Base-by-base conservation (phyloP, 2,888 invertebrate genomes). In the Ornithoptera alexandrae region DNA sequence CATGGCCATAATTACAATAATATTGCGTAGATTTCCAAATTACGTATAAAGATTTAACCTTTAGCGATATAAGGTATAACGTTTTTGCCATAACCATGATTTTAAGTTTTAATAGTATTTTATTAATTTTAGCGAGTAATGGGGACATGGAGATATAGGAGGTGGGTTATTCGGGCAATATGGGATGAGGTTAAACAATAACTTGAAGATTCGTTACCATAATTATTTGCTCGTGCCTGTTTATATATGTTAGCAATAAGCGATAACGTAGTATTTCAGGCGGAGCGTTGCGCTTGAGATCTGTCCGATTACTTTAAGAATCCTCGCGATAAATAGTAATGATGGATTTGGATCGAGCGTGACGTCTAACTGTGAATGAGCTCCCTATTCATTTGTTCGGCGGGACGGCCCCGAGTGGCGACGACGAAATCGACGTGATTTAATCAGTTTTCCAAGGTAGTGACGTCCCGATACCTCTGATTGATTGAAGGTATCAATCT, bases 401-500 rank as follows among this genome's bases (percentile, higher is more conserved):
- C 73, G 74, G 58, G 69, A 67, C 70, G 74, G 68, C 73, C 74
- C 72, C 73, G 75, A 76, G 77, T 76, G 77, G 71, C 73, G 75
- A 80, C 83, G 86, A 87, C 84, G 84, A 86, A 86, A 85, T 86
- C 88, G 87, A 90, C 88, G 89, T 90, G 90, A 92, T 91, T 88
- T 86, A 91, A 92, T 92, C 91, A 89, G 89, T 84, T 86, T 59
- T 85, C 81, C 81, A 79, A 84, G 77, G 81, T 84, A 83, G 81
- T 80, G 87, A 84, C 82, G 86, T 87, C 85, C 88, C 83, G 88
- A 87, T 86, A 85, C 84, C 50, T 83, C 80, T 79, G 79, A 84
- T 84, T 87, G 89, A 90, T 89, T 85, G 89, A 87, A 90, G 87
- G 90, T 89, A 91, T 91, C 90, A 88, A 90, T 90, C 89, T 90